phyloP scores from a whole-genome alignment of 2,113 vertebrate genomes.

The Microcebus murinus region DNA sequence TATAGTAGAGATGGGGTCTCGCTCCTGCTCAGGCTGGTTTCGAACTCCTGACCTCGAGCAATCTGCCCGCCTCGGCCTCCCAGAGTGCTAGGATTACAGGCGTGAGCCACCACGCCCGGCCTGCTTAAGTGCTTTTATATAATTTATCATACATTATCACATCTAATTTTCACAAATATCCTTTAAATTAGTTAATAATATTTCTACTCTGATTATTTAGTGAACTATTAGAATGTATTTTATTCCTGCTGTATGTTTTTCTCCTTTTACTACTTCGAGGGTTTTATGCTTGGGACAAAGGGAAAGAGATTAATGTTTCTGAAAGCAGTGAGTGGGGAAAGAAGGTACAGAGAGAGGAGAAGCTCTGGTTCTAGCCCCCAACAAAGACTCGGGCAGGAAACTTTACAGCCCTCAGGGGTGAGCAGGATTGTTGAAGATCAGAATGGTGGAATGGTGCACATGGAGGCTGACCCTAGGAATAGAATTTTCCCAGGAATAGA shows the following conservation, averaged over 20 bases:
- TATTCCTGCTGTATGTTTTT: not conserved
- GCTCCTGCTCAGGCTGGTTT: too few relatives aligned
- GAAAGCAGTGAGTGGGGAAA: not conserved
- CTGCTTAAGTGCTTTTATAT: not conserved
- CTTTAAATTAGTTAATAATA: conserved; percentile 21
- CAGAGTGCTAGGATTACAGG: too few relatives aligned
- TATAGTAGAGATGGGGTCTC: too few relatives aligned
- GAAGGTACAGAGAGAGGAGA: not conserved
- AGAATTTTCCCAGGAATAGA: not conserved
- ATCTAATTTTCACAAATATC: not conserved
- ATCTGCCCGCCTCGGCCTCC: too few relatives aligned
- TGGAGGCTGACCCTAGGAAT: not conserved
- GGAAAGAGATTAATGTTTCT: not conserved
- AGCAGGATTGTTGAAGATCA: not conserved
- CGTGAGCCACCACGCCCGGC: too few relatives aligned
- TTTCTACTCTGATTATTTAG: not conserved
- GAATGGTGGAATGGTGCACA: not conserved
- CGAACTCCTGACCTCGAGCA: too few relatives aligned
- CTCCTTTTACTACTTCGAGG: not conserved
- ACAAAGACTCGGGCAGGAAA: not conserved
- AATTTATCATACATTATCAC: not conserved
- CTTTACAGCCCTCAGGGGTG: not conserved
- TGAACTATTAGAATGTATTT: not conserved
- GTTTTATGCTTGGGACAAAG: not conserved
- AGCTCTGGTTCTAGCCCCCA: not conserved